phyloP scores from a whole-genome alignment of 2,113 vertebrate genomes.

The Alces alces region DNA sequence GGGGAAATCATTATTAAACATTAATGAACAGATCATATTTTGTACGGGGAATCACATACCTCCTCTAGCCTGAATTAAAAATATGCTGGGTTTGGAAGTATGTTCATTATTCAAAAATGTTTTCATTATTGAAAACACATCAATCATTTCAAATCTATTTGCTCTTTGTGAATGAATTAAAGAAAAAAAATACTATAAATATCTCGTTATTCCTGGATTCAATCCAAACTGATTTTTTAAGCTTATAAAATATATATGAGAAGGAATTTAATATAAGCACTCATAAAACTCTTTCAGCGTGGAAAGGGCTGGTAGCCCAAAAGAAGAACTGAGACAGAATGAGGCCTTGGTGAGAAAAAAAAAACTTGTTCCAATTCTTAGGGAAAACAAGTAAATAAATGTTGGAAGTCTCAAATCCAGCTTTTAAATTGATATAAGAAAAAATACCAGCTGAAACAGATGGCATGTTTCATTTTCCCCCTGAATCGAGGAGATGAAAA shows the following conservation, averaged over 20 bases:
- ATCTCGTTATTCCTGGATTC: conserved; percentile 1
- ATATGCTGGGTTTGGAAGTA: not conserved
- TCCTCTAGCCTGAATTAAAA: not conserved
- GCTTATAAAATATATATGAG: not conserved
- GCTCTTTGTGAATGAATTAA: conserved; percentile 14
- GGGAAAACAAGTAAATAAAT: not conserved
- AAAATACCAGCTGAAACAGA: no score
- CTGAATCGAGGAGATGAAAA: not conserved
- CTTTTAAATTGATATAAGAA: not conserved
- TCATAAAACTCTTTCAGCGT: not conserved
- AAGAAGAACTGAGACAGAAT: not conserved
- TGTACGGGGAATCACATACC: not conserved
- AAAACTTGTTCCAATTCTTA: not conserved
- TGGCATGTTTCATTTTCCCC: not conserved
- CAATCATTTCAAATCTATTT: not conserved
- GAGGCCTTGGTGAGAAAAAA: not conserved
- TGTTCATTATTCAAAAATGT: not conserved
- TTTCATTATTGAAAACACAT: conserved; percentile 1
- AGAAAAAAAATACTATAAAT: not conserved
- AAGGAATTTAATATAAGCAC: not conserved
- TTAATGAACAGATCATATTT: not conserved
- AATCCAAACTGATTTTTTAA: not conserved
- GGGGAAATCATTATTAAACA: not conserved
- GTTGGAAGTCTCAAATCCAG: not conserved
- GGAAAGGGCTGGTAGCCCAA: not conserved